These are phyloP conservation scores for Rousettus leschenaultii DNA, from an alignment of 2,113 vertebrate genomes.

Conservation along the genomic window DNA sequence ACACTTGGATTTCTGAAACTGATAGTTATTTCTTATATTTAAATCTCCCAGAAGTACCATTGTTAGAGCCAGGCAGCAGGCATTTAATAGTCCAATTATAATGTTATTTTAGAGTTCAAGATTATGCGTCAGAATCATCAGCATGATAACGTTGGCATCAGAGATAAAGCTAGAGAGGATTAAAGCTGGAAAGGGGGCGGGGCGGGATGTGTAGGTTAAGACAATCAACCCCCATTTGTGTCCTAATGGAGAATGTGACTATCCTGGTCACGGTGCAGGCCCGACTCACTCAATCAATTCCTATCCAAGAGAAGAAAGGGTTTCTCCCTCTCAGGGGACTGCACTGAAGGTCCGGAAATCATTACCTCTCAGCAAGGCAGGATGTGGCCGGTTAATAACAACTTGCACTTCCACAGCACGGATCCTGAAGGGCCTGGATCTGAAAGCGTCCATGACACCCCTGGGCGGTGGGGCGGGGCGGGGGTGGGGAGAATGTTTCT, in stretches of 20 bases:
- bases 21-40: background rate
- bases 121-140: background rate
- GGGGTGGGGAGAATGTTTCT: background rate
- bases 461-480: too few species aligned
- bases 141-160: background rate
- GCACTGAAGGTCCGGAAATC: background rate
- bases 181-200: background rate
- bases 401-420: background rate
- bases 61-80: background rate
- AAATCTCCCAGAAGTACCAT: background rate
- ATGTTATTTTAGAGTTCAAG: background rate
- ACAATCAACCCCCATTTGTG: background rate
- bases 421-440: background rate
- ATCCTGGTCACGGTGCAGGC: background rate
- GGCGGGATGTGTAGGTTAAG: background rate
- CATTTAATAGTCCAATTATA: background rate
- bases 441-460: background rate
- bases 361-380: background rate
- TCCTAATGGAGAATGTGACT: background rate
- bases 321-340: background rate
- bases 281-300: background rate
- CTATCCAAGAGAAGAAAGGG: background rate
- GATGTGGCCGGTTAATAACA: background rate
- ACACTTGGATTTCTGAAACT: background rate
- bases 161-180: background rate